Base-by-base conservation (phyloP, 2,113 vertebrate genomes). In the Mormoops blainvillei region DNA sequence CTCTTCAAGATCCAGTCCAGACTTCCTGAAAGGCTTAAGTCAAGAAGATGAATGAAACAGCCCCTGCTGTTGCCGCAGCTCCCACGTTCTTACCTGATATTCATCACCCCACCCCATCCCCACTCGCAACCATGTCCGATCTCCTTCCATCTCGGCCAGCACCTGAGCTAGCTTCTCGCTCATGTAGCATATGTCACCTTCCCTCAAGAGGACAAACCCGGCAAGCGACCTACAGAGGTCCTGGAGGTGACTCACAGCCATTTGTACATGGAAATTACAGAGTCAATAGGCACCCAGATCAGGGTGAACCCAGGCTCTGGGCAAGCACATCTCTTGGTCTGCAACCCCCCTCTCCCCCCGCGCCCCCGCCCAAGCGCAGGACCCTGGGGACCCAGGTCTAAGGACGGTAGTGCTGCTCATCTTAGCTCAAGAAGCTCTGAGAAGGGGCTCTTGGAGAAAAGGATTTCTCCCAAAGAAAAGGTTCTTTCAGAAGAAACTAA, bases 281-380 rank as follows among this genome's bases (percentile, higher is more conserved):
- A 81, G 45, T 50, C 10, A 3, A 3, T 13, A 4, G 48, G 26
- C n/a, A 18, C 56, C 24, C 74, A 24, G 50, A 14, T 38, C 31
- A 15, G 3, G 5, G 65, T 71, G 14, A 18, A 4, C 28, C 28
- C 1, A 0, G 48, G 9, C 9, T 43, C 24, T 4, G 1, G 16
- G 63, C 5, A 68, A 58, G 31, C 50, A 22, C 36, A 18, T 18
- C 22, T 1, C 12, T 31, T 11, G 22, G 74, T 14, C 81, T 28
- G 7, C 19, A 8, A 7, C 38, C 31, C 52, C 22, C 80, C n/a
- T n/a, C n/a, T n/a, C n/a, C n/a, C n/a, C n/a, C n/a, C n/a, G n/a
- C n/a, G n/a, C n/a, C 48, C 24, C 24, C 58, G 36, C 22, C 58
- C 63, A 19, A 20, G 20, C 1, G 16, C 16, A 38, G 65, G 36